A percentile compares a stretch with the other conserved stretches of the same genome.
phyloP scores from a whole-genome alignment of 2,888 invertebrate genomes.

The Seira sanloemensis region DNA sequence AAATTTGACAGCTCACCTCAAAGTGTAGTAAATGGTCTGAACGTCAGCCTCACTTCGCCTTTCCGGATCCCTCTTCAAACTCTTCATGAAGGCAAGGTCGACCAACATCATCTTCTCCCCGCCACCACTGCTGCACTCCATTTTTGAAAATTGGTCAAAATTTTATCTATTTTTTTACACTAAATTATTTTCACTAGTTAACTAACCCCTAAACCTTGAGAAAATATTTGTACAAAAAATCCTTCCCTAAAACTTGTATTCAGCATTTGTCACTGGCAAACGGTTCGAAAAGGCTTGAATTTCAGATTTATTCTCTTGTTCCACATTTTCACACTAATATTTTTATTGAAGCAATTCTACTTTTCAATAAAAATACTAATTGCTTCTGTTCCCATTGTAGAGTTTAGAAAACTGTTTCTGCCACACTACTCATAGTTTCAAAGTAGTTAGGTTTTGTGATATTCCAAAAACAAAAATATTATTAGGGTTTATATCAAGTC shows the following conservation, averaged over 20 bases:
- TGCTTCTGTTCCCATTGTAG: not conserved
- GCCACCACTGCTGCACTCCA: conserved; percentile 42
- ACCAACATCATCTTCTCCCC: conserved; percentile 54
- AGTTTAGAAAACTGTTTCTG: not conserved
- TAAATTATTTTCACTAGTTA: conserved; percentile 1
- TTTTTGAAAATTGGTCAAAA: not conserved
- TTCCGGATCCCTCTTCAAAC: conserved; percentile 79
- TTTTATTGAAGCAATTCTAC: not conserved
- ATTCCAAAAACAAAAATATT: conserved; percentile 12
- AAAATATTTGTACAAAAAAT: not conserved
- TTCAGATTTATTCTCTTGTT: not conserved
- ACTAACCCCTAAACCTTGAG: not conserved
- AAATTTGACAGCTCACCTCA: conserved; percentile 67
- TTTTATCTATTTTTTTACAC: conserved; percentile 1
- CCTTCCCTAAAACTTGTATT: not conserved
- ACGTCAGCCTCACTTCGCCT: conserved; percentile 77
- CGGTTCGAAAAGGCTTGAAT: not conserved
- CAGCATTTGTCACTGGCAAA: not conserved
- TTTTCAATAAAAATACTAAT: conserved; percentile 7
- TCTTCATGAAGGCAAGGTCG: conserved; percentile 76
- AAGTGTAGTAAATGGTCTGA: conserved; percentile 66
- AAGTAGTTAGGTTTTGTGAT: not conserved
- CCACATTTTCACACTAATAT: conserved; percentile 2
- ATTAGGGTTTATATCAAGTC: no score
- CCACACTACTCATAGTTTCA: not conserved